These are phyloP conservation scores for Argyrosomus regius DNA, from an alignment of 2,797 vertebrate species.

Conservation along the genomic window DNA sequence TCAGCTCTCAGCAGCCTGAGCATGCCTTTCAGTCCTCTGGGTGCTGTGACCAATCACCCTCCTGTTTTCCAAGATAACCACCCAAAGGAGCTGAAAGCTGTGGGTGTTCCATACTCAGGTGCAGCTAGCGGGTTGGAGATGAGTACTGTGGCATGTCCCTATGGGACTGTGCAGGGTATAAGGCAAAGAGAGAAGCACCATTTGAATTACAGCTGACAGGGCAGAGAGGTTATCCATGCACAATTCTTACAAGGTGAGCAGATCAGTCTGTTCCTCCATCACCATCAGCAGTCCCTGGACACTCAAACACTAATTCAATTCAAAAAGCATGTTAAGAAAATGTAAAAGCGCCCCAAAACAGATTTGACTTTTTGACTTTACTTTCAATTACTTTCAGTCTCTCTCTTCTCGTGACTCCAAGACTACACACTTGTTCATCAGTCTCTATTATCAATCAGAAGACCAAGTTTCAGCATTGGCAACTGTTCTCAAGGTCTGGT, in stretches of 20 bases:
- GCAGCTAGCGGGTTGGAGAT: slow-evolving; percentile 2
- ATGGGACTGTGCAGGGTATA: slow-evolving; percentile 38
- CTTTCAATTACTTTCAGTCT: background rate
- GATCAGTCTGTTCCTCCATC: background rate
- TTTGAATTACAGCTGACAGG: slow-evolving; percentile 44
- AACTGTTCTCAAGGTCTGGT: background rate
- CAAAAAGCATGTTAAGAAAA: background rate
- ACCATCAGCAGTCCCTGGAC: background rate
- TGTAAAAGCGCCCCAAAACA: background rate
- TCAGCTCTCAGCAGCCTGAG: background rate
- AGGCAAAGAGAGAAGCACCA: slow-evolving; percentile 61
- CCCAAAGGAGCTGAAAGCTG: background rate
- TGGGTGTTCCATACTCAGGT: background rate
- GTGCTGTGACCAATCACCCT: background rate
- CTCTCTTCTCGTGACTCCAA: background rate
- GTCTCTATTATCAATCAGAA: background rate
- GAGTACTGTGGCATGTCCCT: slow-evolving; percentile 18
- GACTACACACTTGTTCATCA: background rate
- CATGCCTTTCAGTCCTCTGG: background rate
- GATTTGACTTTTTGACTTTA: background rate
- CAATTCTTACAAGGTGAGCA: background rate
- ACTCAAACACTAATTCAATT: background rate
- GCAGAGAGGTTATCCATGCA: slow-evolving; percentile 2
- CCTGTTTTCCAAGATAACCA: background rate
- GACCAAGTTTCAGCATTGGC: background rate